phyloP scores from a whole-genome alignment of 2,888 invertebrate genomes.

The Aspidiotus rigidus region DNA sequence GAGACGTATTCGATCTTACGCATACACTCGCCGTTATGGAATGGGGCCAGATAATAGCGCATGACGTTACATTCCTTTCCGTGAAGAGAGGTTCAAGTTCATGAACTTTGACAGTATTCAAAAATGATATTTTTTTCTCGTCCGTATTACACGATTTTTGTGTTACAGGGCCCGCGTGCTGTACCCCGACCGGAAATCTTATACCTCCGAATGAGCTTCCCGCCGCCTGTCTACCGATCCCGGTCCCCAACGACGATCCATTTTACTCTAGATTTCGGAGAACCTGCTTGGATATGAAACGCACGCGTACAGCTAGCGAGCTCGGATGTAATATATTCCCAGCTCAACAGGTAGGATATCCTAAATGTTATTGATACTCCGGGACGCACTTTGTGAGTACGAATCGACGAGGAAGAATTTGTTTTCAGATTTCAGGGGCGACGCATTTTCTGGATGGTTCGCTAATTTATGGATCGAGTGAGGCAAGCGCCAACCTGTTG shows the following conservation, averaged over 20 bases:
- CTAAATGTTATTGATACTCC: background rate
- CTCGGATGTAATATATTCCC: slow-evolving; percentile 35
- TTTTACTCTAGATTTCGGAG: slow-evolving; percentile 35
- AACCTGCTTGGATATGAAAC: slow-evolving; percentile 35
- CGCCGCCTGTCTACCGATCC: slow-evolving; percentile 38
- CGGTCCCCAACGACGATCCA: slow-evolving; percentile 35
- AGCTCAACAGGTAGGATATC: slow-evolving; percentile 33
- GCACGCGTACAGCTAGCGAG: slow-evolving; percentile 33
- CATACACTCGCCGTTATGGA: slow-evolving; percentile 67
- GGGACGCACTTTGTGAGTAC: background rate
- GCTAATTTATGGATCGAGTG: slow-evolving; percentile 64
- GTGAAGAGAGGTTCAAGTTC: slow-evolving; percentile 34
- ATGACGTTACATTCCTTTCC: slow-evolving; percentile 52
- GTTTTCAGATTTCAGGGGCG: slow-evolving; percentile 42
- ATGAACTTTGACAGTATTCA: slow-evolving; percentile 19
- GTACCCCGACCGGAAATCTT: slow-evolving; percentile 42
- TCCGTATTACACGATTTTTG: too few relatives aligned
- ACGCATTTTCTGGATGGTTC: slow-evolving; percentile 70
- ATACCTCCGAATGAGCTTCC: slow-evolving; percentile 40
- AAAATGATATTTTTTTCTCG: background rate
- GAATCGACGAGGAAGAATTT: too few relatives aligned
- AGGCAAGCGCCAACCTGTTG: slow-evolving; percentile 48
- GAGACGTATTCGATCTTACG: slow-evolving; percentile 56
- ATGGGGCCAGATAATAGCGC: slow-evolving; percentile 68
- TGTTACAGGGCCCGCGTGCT: slow-evolving; percentile 38